Evolutionary conservation across 2,888 invertebrate species (phyloP).

Genomic region (Aproaerema taeniolella): DNA sequence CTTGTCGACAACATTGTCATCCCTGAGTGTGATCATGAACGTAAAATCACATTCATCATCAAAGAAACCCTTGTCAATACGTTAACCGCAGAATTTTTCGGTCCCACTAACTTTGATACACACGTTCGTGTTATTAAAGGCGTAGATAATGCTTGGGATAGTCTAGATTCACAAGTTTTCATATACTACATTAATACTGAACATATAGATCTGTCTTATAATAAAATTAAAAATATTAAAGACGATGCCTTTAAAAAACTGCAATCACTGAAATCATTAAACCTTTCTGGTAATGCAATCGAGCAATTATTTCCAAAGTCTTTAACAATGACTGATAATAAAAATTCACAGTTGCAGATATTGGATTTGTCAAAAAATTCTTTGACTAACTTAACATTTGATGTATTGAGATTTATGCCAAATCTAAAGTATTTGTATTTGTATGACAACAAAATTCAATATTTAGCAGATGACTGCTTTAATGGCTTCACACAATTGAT

Average conservation of each 20-base stretch:
- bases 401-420: slow-evolving; percentile 30
- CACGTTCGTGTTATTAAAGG: slow-evolving; percentile 44
- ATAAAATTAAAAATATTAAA: slow-evolving; percentile 36
- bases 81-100: slow-evolving; percentile 44
- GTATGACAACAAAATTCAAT: slow-evolving; percentile 38
- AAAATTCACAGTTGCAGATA: slow-evolving; percentile 24
- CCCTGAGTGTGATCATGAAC: slow-evolving; percentile 33
- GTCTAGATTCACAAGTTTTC: slow-evolving; percentile 35
- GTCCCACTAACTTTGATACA: slow-evolving; percentile 56
- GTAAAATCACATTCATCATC: slow-evolving; percentile 43
- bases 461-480: slow-evolving; percentile 41
- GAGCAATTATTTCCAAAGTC: slow-evolving; percentile 31
- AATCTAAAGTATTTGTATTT: slow-evolving; percentile 40
- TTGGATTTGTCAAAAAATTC: slow-evolving; percentile 50
- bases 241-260: slow-evolving; percentile 40
- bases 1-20: slow-evolving; percentile 32
- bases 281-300: slow-evolving; percentile 48
- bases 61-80: slow-evolving; percentile 24
- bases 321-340: slow-evolving; percentile 30
- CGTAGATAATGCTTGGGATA: slow-evolving; percentile 36
- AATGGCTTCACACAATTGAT: slow-evolving; percentile 32
- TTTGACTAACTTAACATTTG: slow-evolving; percentile 30
- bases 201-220: slow-evolving; percentile 39
- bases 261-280: slow-evolving; percentile 29
- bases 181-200: slow-evolving; percentile 41